A percentile compares a stretch with the other conserved stretches of the same genome.
Evolutionary conservation across 1,140 invertebrate genomes (phyloP).

Genomic region (Drosophila orosa): DNA sequence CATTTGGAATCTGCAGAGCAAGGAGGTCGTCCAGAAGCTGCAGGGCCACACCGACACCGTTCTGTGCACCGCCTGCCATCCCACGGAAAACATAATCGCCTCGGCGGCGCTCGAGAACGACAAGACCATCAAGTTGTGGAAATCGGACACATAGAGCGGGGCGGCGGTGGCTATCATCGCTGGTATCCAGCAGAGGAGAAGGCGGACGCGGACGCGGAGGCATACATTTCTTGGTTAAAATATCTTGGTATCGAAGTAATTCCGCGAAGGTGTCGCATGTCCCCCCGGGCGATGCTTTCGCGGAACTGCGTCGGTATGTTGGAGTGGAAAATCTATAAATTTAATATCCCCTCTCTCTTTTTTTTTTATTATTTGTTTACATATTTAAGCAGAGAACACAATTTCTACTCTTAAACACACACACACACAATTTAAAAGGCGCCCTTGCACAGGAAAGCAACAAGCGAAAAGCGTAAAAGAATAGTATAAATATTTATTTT

Average conservation of each 20-base stretch:
- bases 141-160: constrained; percentile 94
- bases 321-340: constrained; percentile 13
- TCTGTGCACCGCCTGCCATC: constrained; percentile 98
- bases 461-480: background rate
- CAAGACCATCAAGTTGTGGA: constrained; percentile 99
- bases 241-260: background rate
- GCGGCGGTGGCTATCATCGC: constrained; percentile 37
- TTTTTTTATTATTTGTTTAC: constrained; percentile 33
- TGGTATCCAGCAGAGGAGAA: constrained; percentile 54
- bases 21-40: constrained; percentile 99
- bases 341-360: constrained; percentile 8
- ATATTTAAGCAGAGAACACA: constrained; percentile 19
- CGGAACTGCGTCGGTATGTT: constrained; percentile 5
- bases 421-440: constrained; percentile 24
- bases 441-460: constrained; percentile 20
- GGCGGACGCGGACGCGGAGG: constrained; percentile 5
- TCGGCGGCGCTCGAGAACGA: constrained; percentile 99
- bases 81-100: constrained; percentile 99
- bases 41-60: constrained; percentile 99
- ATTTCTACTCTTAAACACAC: constrained; percentile 8
- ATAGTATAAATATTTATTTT: constrained; percentile 63
- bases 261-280: background rate
- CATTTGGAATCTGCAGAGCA: constrained; percentile 99
- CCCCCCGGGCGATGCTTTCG: background rate
- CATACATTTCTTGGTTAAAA: constrained; percentile 44